Evolutionary conservation across 2,888 invertebrate genomes (phyloP).

Genomic region (Tridacna gigas): DNA sequence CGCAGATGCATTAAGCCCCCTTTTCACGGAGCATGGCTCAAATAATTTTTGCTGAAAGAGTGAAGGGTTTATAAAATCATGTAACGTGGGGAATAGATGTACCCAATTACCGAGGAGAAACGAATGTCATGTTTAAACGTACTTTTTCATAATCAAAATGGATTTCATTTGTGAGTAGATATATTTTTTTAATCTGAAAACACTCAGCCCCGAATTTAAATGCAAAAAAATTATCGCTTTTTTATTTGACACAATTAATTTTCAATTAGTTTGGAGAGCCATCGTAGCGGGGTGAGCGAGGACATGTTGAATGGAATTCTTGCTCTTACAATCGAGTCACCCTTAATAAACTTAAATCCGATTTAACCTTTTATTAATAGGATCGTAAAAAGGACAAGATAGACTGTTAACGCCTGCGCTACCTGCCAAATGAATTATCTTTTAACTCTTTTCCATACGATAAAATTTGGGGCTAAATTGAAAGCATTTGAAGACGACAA

Average conservation of each 20-base stretch:
- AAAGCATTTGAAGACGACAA: no score
- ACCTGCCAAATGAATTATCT: no score
- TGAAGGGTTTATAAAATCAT: no score
- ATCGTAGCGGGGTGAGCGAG: constrained; percentile 41
- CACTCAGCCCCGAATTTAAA: constrained; percentile 7
- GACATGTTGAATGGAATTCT: constrained; percentile 42
- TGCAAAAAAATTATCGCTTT: constrained; percentile 41
- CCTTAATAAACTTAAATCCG: constrained; percentile 59
- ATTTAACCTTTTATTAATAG: constrained; percentile 51
- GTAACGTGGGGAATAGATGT: constrained; percentile 1
- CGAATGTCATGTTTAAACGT: constrained; percentile 21
- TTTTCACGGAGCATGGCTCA: no score
- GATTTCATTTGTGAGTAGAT: background rate
- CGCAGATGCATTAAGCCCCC: no score
- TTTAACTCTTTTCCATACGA: no score
- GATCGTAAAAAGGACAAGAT: constrained; percentile 12
- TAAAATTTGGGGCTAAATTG: no score
- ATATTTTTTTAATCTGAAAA: background rate
- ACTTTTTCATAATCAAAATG: background rate
- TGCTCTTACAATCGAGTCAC: constrained; percentile 47
- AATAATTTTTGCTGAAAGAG: no score
- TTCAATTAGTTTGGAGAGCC: constrained; percentile 62
- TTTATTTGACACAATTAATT: constrained; percentile 60
- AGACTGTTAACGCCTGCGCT: background rate
- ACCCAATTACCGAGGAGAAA: constrained; percentile 15